Conservation (phyloP, 2,113 vertebrate genomes). For the Odocoileus virginianus region DNA sequence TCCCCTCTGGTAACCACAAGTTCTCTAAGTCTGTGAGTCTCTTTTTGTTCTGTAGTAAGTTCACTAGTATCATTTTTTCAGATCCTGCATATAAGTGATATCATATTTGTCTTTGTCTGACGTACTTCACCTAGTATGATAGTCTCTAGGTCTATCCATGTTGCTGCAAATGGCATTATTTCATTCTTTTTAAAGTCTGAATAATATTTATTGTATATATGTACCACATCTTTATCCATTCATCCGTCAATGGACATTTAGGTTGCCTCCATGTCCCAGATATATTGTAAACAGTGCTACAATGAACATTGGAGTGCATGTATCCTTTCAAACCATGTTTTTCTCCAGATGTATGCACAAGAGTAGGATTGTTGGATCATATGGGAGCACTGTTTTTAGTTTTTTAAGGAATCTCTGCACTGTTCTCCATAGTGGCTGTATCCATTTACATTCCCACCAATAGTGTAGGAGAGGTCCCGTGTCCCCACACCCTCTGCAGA, state of each 20-base stretch:
- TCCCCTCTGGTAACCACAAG: neutral
- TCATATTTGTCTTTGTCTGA: neutral
- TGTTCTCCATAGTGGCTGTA: neutral
- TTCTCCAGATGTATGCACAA: neutral
- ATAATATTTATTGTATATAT: neutral
- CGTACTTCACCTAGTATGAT: neutral
- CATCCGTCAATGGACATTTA: neutral
- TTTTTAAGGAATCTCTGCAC: neutral
- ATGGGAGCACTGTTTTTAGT: neutral
- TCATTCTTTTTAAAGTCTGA: neutral
- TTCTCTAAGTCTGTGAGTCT: neutral
- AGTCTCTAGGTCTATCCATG: neutral
- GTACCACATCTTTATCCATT: neutral
- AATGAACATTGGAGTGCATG: neutral
- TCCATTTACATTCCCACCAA: neutral
- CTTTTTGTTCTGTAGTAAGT: neutral
- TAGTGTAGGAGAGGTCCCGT: neutral
- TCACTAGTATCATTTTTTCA: neutral
- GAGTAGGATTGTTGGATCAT: neutral
- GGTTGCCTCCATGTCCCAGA: neutral
- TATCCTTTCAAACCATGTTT: neutral
- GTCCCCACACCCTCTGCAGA: neutral
- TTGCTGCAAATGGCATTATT: neutral
- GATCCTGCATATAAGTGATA: neutral
- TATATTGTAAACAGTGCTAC: neutral